Conservation (phyloP, 2,797 vertebrate genomes). For the Siniperca scherzeri region DNA sequence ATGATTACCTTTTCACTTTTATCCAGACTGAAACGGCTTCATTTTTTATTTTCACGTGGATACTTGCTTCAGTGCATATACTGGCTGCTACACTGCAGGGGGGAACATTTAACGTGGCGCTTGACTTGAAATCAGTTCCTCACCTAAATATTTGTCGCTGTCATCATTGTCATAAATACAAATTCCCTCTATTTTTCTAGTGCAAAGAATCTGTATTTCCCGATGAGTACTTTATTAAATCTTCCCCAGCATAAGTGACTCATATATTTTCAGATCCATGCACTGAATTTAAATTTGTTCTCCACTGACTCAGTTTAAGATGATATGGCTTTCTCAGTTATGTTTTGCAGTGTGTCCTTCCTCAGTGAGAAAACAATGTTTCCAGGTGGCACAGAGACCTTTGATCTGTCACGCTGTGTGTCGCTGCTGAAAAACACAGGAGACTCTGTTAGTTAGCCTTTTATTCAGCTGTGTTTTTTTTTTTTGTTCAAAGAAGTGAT, state of each 20-base stretch:
- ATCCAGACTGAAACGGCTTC: no score
- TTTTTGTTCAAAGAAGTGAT: slow-evolving; percentile 4
- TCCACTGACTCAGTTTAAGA: background rate
- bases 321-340: background rate
- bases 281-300: background rate
- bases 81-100: no score
- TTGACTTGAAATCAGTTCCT: no score
- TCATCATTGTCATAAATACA: no score
- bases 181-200: no score
- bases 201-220: no score
- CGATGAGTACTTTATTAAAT: no score
- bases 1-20: no score
- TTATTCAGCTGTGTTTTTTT: background rate
- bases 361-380: background rate
- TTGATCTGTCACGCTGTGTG: slow-evolving; percentile 27
- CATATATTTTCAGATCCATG: background rate
- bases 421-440: background rate
- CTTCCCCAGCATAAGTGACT: background rate
- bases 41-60: no score
- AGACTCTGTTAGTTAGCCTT: background rate
- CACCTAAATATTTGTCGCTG: no score
- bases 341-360: background rate
- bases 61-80: no score
- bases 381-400: slow-evolving; percentile 4
- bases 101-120: no score